phyloP scores from a whole-genome alignment of 30 jellyfish, hydroid and myxozoan species.

The Chrysaora quinquecirrha region DNA sequence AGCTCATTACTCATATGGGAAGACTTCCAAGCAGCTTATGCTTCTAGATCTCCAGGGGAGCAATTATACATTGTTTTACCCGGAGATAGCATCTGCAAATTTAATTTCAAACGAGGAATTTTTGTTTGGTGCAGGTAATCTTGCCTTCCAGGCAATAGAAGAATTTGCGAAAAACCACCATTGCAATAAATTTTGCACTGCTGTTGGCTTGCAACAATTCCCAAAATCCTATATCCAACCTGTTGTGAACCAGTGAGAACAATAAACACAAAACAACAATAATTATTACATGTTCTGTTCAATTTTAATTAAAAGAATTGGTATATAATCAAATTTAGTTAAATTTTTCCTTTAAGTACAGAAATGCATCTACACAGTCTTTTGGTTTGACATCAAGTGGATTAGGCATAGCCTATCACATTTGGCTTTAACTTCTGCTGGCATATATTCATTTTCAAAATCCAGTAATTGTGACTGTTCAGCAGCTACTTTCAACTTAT shows the following conservation, averaged over 20 bases:
- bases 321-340: neutral
- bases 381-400: slow-evolving; percentile 12
- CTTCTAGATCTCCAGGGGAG: slow-evolving; percentile 43
- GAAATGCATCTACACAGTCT: slow-evolving; percentile 17
- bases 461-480: neutral
- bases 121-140: slow-evolving; percentile 22
- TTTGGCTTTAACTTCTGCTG: neutral
- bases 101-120: slow-evolving; percentile 7
- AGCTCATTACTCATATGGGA: slow-evolving; percentile 23
- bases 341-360: slow-evolving; percentile 13
- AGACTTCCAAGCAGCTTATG: slow-evolving; percentile 20
- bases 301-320: neutral
- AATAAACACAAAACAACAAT: slow-evolving; percentile 4
- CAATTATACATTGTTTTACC: slow-evolving; percentile 22
- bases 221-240: slow-evolving; percentile 4
- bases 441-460: neutral
- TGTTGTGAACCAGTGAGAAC: slow-evolving; percentile 23
- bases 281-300: slow-evolving; percentile 10
- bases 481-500: neutral
- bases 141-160: slow-evolving; percentile 20
- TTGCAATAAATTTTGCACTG: slow-evolving; percentile 35
- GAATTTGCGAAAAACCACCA: neutral
- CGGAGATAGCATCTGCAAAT: slow-evolving; percentile 40
- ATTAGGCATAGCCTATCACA: slow-evolving; percentile 7
- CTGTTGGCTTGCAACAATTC: slow-evolving; percentile 18